Percentiles rank a stretch among this genome's conserved stretches.
phyloP scores from a whole-genome alignment of 2,888 invertebrate genomes.

The Orchestes rusci region DNA sequence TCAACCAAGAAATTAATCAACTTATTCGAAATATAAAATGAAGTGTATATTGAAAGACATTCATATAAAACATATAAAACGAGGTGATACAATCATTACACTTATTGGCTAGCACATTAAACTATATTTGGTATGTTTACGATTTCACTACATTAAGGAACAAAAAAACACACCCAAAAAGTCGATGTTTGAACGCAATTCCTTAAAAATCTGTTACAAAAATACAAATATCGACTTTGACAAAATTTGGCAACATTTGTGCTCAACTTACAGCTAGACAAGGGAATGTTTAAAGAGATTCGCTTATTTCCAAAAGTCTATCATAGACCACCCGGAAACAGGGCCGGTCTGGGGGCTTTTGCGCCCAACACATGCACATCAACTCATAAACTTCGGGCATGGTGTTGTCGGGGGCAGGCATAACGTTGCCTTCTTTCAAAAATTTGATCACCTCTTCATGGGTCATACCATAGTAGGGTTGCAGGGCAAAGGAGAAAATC shows the following conservation, averaged over 20 bases:
- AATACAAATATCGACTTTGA: too few species aligned
- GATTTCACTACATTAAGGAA: conserved; percentile 7
- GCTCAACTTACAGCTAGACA: too few species aligned
- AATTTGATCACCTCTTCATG: conserved; percentile 95
- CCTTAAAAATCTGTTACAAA: too few species aligned
- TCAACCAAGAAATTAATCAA: too few species aligned
- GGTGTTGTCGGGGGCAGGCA: conserved; percentile 86
- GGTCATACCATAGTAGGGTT: conserved; percentile 95
- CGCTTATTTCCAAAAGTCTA: conserved; percentile 49
- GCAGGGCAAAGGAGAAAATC: conserved; percentile 91
- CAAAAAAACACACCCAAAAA: too few species aligned
- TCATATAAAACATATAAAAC: conserved; percentile 23
- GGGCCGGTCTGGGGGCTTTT: conserved; percentile 78
- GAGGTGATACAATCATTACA: conserved; percentile 13
- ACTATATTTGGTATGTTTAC: conserved; percentile 15
- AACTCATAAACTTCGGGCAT: conserved; percentile 80
- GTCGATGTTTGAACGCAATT: too few species aligned
- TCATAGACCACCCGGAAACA: conserved; percentile 77
- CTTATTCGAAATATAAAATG: too few species aligned
- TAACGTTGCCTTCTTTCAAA: conserved; percentile 86
- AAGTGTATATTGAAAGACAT: conserved; percentile 22
- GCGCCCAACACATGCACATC: conserved; percentile 91
- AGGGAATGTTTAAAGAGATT: too few species aligned
- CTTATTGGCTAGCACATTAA: conserved; percentile 10
- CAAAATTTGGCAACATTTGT: too few species aligned